phyloP scores from a whole-genome alignment of 2,113 vertebrate genomes.

The Abramis brama region DNA sequence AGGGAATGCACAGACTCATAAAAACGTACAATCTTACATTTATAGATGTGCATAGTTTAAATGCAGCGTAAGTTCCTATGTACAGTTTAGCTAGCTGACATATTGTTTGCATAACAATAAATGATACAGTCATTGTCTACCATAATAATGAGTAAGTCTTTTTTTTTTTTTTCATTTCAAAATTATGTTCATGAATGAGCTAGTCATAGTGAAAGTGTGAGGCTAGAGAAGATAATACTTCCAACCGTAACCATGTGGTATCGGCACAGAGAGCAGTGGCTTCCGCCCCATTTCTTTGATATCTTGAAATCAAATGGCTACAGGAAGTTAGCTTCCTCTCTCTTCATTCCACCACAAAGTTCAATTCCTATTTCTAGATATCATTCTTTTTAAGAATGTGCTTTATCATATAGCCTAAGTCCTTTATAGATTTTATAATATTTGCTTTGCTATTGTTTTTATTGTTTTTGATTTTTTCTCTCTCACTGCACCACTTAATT shows the following conservation, averaged over 20 bases:
- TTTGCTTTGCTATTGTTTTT: neutral
- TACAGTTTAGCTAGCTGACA: neutral
- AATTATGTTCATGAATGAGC: conserved; percentile 54
- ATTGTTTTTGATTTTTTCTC: neutral
- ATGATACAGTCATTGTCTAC: conserved; percentile 28
- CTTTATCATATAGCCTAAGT: neutral
- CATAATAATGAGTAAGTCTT: conserved; percentile 50
- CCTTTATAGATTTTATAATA: neutral
- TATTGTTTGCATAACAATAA: neutral
- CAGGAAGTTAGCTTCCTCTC: conserved; percentile 44
- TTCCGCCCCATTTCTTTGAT: conserved; percentile 53
- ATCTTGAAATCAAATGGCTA: conserved; percentile 48
- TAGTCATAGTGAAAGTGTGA: conserved; percentile 57
- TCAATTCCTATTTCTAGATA: neutral
- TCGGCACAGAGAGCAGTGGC: conserved; percentile 46
- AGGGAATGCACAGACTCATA: neutral
- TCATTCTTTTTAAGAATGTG: conserved; percentile 17
- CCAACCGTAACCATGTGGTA: conserved; percentile 52
- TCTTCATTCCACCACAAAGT: conserved; percentile 7
- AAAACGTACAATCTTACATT: no score
- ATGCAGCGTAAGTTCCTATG: neutral
- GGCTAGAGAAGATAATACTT: conserved; percentile 21
- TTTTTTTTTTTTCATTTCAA: conserved; percentile 35
- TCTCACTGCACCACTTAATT: neutral
- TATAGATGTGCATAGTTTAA: neutral